phyloP scores from a whole-genome alignment of 1,140 invertebrate species.

The Hycleus cichorii region DNA sequence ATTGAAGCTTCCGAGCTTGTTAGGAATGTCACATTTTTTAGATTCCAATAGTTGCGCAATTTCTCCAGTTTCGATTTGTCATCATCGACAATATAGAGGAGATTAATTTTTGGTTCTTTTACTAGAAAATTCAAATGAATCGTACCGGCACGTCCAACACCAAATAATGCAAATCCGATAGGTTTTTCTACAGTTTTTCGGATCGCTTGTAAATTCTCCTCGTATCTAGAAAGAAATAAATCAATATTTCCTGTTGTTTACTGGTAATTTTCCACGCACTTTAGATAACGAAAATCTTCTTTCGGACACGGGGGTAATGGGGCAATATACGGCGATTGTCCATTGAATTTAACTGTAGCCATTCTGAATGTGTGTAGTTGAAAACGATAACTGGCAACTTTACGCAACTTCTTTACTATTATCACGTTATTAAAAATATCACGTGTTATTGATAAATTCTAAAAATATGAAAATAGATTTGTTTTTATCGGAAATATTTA shows the following conservation, averaged over 20 bases:
- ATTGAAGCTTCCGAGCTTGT: slow-evolving; percentile 45
- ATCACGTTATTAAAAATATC: neutral
- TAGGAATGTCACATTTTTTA: slow-evolving; percentile 45
- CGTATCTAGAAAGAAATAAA: slow-evolving; percentile 3
- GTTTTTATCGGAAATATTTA: no score
- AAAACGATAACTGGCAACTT: neutral
- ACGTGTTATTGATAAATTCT: no score
- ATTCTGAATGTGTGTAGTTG: neutral
- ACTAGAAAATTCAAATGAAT: slow-evolving; percentile 54
- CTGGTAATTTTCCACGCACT: neutral
- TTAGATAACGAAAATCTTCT: neutral
- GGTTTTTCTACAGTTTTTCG: neutral
- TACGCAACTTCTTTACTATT: no score
- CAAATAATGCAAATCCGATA: slow-evolving; percentile 48
- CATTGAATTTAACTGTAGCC: neutral
- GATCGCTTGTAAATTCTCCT: slow-evolving; percentile 8
- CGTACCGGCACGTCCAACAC: slow-evolving; percentile 52
- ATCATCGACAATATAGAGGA: slow-evolving; percentile 57
- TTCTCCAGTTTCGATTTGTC: slow-evolving; percentile 42
- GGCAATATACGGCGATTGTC: neutral
- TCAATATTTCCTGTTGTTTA: neutral
- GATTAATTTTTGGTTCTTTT: slow-evolving; percentile 45
- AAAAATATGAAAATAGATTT: no score
- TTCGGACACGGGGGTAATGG: neutral
- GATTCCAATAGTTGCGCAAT: slow-evolving; percentile 46